Percentiles rank a stretch among this genome's conserved stretches.
These are phyloP conservation scores for Calypte anna DNA, from an alignment of 2,113 vertebrate species.

Conservation along the genomic window DNA sequence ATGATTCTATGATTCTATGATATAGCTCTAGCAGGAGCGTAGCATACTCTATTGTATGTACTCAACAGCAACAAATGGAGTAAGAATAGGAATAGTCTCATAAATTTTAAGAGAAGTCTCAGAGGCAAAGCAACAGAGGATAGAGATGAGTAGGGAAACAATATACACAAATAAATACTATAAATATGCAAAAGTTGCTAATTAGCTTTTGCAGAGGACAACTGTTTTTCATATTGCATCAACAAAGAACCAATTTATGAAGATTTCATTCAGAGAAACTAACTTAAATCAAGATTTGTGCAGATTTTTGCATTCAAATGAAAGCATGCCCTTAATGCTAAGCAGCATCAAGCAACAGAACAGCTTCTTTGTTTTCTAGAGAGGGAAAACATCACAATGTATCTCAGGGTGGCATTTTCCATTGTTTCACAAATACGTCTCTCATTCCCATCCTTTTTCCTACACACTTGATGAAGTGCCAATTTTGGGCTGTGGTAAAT, in stretches of 20 bases:
- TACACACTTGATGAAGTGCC: neutral
- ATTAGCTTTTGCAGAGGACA: neutral
- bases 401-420: neutral
- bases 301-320: neutral
- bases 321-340: neutral
- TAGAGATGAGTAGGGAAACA: neutral
- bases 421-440: neutral
- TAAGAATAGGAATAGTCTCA: neutral
- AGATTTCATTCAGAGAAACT: neutral
- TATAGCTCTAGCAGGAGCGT: neutral
- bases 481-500: neutral
- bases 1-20: too few species aligned
- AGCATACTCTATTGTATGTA: neutral
- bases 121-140: neutral
- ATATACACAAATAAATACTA: neutral
- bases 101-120: neutral
- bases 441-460: neutral
- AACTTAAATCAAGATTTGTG: neutral
- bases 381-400: neutral
- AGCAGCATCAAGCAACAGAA: neutral
- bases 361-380: neutral
- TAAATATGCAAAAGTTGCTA: neutral
- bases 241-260: neutral
- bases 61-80: neutral
- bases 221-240: neutral